phyloP scores from a whole-genome alignment of 1,140 invertebrate genomes.

The Stegodyphus dumicola region DNA sequence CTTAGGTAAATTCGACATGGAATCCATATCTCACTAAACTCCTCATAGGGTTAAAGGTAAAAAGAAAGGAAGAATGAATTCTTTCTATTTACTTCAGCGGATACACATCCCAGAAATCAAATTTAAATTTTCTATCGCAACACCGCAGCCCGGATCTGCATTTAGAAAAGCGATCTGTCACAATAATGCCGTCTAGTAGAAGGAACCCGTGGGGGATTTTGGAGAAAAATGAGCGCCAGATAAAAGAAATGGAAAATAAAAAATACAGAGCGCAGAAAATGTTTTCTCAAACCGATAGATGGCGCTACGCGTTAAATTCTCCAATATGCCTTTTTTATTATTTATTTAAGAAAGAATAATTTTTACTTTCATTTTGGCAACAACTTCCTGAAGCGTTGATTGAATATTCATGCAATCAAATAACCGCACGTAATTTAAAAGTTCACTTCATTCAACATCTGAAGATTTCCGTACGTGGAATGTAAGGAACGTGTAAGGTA shows the following conservation, averaged over 20 bases:
- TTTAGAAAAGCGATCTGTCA: slow-evolving; percentile 52
- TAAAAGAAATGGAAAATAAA: neutral
- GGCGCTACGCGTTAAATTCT: neutral
- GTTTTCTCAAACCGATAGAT: slow-evolving; percentile 5
- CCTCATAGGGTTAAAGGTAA: too few relatives aligned
- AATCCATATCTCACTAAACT: too few relatives aligned
- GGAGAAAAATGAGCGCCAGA: slow-evolving; percentile 26
- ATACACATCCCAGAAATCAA: slow-evolving; percentile 15
- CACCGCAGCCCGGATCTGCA: slow-evolving; percentile 21
- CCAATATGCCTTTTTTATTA: neutral
- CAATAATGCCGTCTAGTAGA: slow-evolving; percentile 3
- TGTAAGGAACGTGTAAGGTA: too few relatives aligned
- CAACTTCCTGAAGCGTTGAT: slow-evolving; percentile 11
- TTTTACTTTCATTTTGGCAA: neutral
- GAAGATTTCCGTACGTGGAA: too few relatives aligned
- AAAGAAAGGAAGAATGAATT: neutral
- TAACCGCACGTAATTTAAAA: slow-evolving; percentile 4
- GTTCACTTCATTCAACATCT: too few relatives aligned
- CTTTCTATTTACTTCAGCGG: neutral
- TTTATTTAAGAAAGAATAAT: neutral
- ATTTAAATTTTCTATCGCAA: slow-evolving; percentile 49
- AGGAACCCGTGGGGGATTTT: slow-evolving; percentile 12
- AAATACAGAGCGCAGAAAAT: neutral
- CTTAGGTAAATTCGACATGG: too few relatives aligned
- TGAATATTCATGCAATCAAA: slow-evolving; percentile 33